Conservation (phyloP, 2,888 invertebrate species). For the Didymodactylos carnosus region DNA sequence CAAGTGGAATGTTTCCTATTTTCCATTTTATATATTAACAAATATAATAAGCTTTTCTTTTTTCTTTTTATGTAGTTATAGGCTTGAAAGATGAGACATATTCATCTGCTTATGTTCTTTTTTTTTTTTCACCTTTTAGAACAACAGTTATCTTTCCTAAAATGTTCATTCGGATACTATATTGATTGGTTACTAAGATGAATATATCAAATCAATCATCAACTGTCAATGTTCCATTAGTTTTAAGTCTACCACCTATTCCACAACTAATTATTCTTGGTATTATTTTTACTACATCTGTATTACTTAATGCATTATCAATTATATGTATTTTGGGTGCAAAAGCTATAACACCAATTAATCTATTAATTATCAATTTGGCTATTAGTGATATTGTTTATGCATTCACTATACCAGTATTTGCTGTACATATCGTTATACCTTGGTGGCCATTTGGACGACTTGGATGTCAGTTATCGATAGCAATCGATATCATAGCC, state of each 20-base stretch:
- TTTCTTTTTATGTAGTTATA: too few relatives aligned
- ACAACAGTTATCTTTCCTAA: too few relatives aligned
- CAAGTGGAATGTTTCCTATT: too few relatives aligned
- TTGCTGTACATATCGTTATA: constrained; percentile 1
- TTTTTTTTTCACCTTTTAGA: too few relatives aligned
- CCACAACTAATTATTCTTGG: background rate
- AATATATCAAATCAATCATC: too few relatives aligned
- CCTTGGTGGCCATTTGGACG: constrained; percentile 3
- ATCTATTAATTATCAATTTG: constrained; percentile 4
- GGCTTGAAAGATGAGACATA: too few relatives aligned
- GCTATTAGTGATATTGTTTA: constrained; percentile 3
- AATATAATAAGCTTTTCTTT: too few relatives aligned
- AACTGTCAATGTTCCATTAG: too few relatives aligned
- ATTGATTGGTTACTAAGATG: too few relatives aligned
- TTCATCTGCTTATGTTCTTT: too few relatives aligned
- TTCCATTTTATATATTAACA: too few relatives aligned
- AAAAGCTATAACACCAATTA: constrained; percentile 8
- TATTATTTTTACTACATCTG: background rate
- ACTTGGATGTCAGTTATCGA: constrained; percentile 2
- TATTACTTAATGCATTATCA: constrained; percentile 1
- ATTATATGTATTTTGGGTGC: background rate
- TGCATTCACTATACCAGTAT: constrained; percentile 6
- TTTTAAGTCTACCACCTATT: background rate
- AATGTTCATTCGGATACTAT: too few relatives aligned
- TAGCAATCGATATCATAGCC: constrained; percentile 1